These are phyloP conservation scores for Ostrea edulis DNA, from an alignment of 1,140 invertebrate genomes.

Conservation along the genomic window DNA sequence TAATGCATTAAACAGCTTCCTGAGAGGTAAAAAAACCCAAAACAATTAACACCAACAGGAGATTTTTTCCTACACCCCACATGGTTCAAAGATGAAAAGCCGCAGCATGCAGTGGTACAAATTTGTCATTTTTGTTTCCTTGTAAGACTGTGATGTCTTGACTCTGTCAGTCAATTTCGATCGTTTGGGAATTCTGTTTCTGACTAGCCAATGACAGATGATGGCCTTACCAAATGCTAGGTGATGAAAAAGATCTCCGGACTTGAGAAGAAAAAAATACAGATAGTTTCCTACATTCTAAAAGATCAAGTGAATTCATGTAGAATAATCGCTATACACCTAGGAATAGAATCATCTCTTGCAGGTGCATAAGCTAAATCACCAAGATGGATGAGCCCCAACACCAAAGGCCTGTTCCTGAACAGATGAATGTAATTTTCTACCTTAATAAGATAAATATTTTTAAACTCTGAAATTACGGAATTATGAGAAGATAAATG, in stretches of 20 bases:
- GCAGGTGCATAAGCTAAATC: conserved; percentile 11
- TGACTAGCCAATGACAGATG: conserved; percentile 7
- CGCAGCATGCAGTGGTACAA: neutral
- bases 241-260: neutral
- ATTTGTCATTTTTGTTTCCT: conserved; percentile 18
- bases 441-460: conserved; percentile 14
- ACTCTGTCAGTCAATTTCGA: neutral
- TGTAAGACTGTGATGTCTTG: neutral
- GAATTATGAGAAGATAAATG: conserved; percentile 15
- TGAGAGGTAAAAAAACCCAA: neutral
- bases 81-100: neutral
- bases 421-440: neutral
- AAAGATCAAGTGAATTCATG: conserved; percentile 1
- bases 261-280: neutral
- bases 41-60: neutral
- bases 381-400: neutral
- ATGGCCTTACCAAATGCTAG: neutral
- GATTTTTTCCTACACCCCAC: neutral
- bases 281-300: neutral
- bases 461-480: neutral
- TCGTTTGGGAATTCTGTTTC: neutral
- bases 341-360: neutral
- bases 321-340: neutral
- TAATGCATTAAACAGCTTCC: conserved; percentile 23
- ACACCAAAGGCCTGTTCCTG: neutral